phyloP scores from a whole-genome alignment of 2,888 invertebrate species.

The Latrodectus elegans region DNA sequence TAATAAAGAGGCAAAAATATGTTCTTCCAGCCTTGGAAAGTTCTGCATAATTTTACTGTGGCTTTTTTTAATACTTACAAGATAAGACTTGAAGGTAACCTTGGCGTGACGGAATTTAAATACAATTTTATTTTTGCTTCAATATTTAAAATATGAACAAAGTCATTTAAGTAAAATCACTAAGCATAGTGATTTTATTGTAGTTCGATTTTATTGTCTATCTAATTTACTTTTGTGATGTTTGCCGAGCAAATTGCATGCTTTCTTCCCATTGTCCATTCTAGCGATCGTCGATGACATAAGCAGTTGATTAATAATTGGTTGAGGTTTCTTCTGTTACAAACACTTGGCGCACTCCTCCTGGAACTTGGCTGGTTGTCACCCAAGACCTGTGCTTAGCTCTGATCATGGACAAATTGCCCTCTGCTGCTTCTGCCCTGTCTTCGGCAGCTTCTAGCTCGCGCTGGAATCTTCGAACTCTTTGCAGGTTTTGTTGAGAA shows the following conservation, averaged over 20 bases:
- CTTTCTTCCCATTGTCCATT: background rate
- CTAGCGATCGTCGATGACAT: background rate
- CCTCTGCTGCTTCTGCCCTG: constrained; percentile 95
- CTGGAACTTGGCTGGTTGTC: constrained; percentile 93
- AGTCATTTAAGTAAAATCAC: background rate
- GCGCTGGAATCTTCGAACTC: constrained; percentile 98
- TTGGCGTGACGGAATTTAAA: too few relatives aligned
- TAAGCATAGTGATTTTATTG: background rate
- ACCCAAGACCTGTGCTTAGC: constrained; percentile 99
- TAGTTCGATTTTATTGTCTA: too few relatives aligned
- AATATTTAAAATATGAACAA: too few relatives aligned
- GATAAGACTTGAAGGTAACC: too few relatives aligned
- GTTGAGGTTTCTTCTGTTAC: constrained; percentile 72
- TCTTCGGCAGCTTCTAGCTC: constrained; percentile 98
- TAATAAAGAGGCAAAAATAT: too few relatives aligned
- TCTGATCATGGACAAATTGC: constrained; percentile 93
- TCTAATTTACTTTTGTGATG: too few relatives aligned
- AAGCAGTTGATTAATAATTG: constrained; percentile 48
- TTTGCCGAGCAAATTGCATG: too few relatives aligned
- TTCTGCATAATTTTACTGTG: too few relatives aligned
- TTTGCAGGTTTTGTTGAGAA: constrained; percentile 92
- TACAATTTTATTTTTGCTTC: too few relatives aligned
- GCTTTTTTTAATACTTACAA: too few relatives aligned
- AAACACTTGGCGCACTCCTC: constrained; percentile 78
- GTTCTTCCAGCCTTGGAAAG: too few relatives aligned